Conservation (phyloP, 2,113 vertebrate genomes). For the Suricata suricatta region DNA sequence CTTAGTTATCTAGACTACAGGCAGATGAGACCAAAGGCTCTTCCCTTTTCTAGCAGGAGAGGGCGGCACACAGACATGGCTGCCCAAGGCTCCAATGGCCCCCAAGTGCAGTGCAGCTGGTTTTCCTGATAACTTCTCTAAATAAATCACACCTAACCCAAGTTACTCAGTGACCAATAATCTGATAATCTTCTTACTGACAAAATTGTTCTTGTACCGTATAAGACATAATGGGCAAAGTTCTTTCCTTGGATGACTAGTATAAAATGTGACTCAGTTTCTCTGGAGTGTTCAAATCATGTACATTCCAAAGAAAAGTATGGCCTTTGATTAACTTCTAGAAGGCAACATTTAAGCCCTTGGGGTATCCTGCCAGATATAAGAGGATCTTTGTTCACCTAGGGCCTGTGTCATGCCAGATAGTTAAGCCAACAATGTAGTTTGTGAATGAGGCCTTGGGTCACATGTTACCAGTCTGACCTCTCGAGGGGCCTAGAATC, state of each 20-base stretch:
- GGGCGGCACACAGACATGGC: not conserved
- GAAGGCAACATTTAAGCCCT: not conserved
- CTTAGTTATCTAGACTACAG: not conserved
- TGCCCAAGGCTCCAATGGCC: not conserved
- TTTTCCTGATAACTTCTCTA: not conserved
- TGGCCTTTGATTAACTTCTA: not conserved
- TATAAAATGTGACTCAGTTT: not conserved
- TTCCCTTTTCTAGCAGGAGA: not conserved
- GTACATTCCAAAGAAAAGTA: not conserved
- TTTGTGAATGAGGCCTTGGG: not conserved
- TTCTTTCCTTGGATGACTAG: not conserved
- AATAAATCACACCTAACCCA: not conserved
- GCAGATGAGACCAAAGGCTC: not conserved
- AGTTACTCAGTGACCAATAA: not conserved
- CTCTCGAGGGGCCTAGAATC: not conserved
- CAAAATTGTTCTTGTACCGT: not conserved
- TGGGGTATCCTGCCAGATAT: not conserved
- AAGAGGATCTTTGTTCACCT: not conserved
- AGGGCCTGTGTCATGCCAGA: not conserved
- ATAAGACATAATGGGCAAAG: not conserved
- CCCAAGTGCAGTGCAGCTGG: not conserved
- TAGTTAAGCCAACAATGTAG: not conserved
- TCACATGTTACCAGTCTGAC: not conserved
- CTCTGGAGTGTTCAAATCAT: not conserved
- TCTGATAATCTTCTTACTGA: not conserved